phyloP scores from a whole-genome alignment of 2,113 vertebrate genomes.

The Regulus satrapa region DNA sequence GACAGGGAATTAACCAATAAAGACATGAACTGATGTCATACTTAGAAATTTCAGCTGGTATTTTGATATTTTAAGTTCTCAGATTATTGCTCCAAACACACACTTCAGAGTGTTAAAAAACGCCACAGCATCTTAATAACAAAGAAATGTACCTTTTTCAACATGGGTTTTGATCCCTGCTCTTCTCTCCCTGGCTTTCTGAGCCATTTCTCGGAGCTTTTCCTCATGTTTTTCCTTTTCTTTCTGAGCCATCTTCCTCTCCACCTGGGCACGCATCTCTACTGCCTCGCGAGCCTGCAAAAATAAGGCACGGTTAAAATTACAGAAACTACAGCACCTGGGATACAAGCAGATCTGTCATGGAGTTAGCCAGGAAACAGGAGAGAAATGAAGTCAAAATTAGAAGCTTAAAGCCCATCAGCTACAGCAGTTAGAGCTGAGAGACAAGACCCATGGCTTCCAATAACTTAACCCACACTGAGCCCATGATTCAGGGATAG shows the following conservation, averaged over 20 bases:
- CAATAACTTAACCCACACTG: not conserved
- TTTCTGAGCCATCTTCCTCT: conserved; percentile 98
- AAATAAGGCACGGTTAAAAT: not conserved
- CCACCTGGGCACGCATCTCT: conserved; percentile 97
- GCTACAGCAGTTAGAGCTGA: not conserved
- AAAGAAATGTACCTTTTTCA: conserved; percentile 82
- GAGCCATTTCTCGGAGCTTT: conserved; percentile 94
- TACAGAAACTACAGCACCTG: not conserved
- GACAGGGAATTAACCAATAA: not conserved
- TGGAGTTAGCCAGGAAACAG: not conserved
- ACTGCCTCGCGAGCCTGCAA: conserved; percentile 93
- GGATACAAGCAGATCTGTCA: not conserved
- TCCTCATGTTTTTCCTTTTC: conserved; percentile 99
- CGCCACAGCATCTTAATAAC: not conserved
- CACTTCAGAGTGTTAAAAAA: not conserved
- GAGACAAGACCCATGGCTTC: not conserved
- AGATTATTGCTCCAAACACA: not conserved
- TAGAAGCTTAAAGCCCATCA: not conserved
- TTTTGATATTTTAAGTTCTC: not conserved
- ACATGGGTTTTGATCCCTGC: conserved; percentile 95
- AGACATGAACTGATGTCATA: not conserved
- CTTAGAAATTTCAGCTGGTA: not conserved
- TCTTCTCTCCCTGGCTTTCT: conserved; percentile 93
- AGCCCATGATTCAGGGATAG: not conserved
- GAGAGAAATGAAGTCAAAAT: not conserved